These are phyloP conservation scores for Lytechinus variegatus DNA, from an alignment of 35 echinoderm and acorn worm species.

Conservation along the genomic window DNA sequence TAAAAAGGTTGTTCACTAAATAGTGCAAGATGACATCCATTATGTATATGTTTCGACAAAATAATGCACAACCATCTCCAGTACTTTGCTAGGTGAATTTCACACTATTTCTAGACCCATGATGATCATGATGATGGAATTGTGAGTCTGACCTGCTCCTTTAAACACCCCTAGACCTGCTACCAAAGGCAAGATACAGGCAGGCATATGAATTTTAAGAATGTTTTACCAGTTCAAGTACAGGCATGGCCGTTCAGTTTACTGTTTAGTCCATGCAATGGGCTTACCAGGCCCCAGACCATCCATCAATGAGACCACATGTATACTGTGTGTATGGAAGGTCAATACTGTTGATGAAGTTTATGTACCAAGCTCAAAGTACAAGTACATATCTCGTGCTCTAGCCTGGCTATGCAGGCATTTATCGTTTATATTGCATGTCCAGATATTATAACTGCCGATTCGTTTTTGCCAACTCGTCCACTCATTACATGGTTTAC, in stretches of 20 bases:
- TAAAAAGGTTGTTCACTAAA: too few relatives aligned
- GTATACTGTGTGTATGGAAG: not conserved
- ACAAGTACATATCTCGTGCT: not conserved
- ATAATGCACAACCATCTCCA: too few relatives aligned
- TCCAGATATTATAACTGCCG: too few relatives aligned
- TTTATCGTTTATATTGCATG: not conserved
- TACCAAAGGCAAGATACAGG: not conserved
- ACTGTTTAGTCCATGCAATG: not conserved
- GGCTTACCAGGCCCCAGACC: not conserved
- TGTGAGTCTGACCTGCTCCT: too few relatives aligned
- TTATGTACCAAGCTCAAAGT: not conserved
- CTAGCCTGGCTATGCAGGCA: not conserved
- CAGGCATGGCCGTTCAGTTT: not conserved
- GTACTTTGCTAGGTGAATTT: too few relatives aligned
- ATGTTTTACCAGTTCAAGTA: not conserved
- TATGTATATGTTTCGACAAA: too few relatives aligned
- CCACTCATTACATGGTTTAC: too few relatives aligned
- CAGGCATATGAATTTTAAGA: not conserved
- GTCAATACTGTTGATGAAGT: not conserved
- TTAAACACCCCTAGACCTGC: not conserved
- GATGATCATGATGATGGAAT: too few relatives aligned
- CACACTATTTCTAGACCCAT: too few relatives aligned
- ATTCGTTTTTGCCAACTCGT: too few relatives aligned
- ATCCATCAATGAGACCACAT: too few relatives aligned
- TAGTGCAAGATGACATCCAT: too few relatives aligned